Conservation (phyloP, 64 coral and sea anemone genomes). For the Dendronephthya gigantea region DNA sequence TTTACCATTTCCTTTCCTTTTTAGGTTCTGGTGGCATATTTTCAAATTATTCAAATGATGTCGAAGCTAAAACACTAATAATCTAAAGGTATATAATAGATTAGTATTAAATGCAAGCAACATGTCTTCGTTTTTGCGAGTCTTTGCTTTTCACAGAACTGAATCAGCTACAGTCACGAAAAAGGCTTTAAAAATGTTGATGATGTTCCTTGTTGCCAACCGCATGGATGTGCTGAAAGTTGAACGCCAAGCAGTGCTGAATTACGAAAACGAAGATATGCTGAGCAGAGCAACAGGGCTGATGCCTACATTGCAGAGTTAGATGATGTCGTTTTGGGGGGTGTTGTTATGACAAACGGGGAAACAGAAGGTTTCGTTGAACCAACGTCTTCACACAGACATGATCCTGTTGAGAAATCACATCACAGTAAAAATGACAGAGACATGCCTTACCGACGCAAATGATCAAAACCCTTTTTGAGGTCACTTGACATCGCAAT, state of each 20-base stretch:
- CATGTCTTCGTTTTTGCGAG: too few species aligned
- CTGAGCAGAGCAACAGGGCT: slow-evolving; percentile 39
- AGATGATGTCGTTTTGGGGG: slow-evolving; percentile 20
- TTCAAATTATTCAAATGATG: too few species aligned
- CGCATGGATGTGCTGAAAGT: too few species aligned
- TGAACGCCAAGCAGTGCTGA: slow-evolving; percentile 35
- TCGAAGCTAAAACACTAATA: too few species aligned
- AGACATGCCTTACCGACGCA: slow-evolving; percentile 24
- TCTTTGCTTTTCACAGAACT: too few species aligned
- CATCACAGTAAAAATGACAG: slow-evolving; percentile 22
- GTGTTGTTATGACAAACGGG: slow-evolving; percentile 14
- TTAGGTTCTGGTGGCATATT: too few species aligned
- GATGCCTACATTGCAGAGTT: slow-evolving; percentile 43
- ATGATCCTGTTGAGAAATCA: slow-evolving; percentile 12
- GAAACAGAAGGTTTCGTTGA: slow-evolving; percentile 39
- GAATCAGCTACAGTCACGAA: too few species aligned
- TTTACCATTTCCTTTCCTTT: too few species aligned
- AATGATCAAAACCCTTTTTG: slow-evolving; percentile 42
- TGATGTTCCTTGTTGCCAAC: too few species aligned
- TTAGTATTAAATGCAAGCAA: too few species aligned
- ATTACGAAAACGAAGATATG: slow-evolving; percentile 33
- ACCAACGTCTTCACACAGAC: slow-evolving; percentile 42
- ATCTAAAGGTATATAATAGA: too few species aligned
- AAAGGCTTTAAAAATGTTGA: too few species aligned
- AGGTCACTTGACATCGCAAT: slow-evolving; percentile 40